phyloP scores from a whole-genome alignment of 2,113 vertebrate species.

The Puntigrus tetrazona region DNA sequence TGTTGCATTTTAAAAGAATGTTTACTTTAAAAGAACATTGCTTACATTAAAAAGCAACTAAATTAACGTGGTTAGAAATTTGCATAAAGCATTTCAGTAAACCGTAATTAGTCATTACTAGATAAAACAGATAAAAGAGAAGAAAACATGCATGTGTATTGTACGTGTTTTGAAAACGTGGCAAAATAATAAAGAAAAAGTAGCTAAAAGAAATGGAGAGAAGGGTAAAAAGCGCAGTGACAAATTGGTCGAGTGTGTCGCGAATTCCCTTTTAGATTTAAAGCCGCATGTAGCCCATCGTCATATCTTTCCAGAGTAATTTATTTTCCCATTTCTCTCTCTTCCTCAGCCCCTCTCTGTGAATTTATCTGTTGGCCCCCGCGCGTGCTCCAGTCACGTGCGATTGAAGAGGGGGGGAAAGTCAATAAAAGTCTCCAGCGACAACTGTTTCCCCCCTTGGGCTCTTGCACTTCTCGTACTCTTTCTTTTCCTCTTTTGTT shows the following conservation, averaged over 20 bases:
- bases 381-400: slow-evolving; percentile 71
- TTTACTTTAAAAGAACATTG: too few relatives aligned
- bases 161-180: slow-evolving; percentile 51
- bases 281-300: slow-evolving; percentile 83
- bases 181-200: slow-evolving; percentile 71
- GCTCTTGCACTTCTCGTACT: slow-evolving; percentile 76
- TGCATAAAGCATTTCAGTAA: too few relatives aligned
- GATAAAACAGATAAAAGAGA: slow-evolving; percentile 42
- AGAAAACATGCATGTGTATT: not conserved
- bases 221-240: slow-evolving; percentile 76
- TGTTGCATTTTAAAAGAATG: too few relatives aligned
- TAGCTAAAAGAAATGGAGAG: slow-evolving; percentile 71
- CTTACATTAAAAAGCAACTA: too few relatives aligned
- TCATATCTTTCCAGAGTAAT: slow-evolving; percentile 89
- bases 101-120: not conserved
- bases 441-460: slow-evolving; percentile 79
- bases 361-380: slow-evolving; percentile 77
- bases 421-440: slow-evolving; percentile 82
- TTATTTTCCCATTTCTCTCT: slow-evolving; percentile 88
- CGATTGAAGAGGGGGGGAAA: slow-evolving; percentile 60
- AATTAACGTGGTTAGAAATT: too few relatives aligned
- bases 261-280: slow-evolving; percentile 86
- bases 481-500: slow-evolving; percentile 73
- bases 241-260: slow-evolving; percentile 83
- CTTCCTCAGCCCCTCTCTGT: slow-evolving; percentile 69